Base-by-base conservation (phyloP, 2,797 vertebrate species). In the Pitangus sulphuratus region DNA sequence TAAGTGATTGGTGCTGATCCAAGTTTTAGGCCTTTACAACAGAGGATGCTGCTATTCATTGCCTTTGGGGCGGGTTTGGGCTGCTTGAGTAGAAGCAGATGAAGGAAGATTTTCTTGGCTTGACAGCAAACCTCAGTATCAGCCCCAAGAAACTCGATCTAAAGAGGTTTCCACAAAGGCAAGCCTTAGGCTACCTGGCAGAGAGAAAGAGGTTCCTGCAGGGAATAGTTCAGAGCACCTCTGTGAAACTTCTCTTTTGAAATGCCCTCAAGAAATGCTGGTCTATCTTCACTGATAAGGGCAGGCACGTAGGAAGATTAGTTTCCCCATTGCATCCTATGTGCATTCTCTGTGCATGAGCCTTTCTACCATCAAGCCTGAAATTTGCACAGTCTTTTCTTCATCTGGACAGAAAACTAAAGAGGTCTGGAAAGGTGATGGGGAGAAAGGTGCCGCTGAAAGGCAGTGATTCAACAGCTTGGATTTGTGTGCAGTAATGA, bases 91-190 rank as follows among this genome's bases (percentile, higher is more conserved):
- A 92, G 84, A 87, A 92, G 81, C 75, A 96, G 89, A 93, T 83
- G 86, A 95, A 87, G 84, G 81, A 90, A 89, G 64, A 84, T 95
- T 93, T 91, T 90, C 86, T 90, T 96, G 90, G 90, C 89, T 57
- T 92, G 81, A 80, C 81, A 80, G 89, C 78, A 93, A 93, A 82
- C 71, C 92, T 92, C 86, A 90, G 48, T 54, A 74, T 93, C 68
- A 92, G 71, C 78, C 84, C 60, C 81, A 85, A 94, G 77, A 93
- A 95, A 93, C 88, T 79, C 5, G 24, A 82, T 95, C 92, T 91
- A 57, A 93, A 89, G 75, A 92, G 57, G 56, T 84, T 96, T 97
- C 80, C 88, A 92, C 74, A 97, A 95, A 95, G 95, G 44, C 3
- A 6, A 95, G 88, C 90, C 93, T 95, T 61, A 87, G 94, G 90